Conservation (phyloP, 2,888 invertebrate species). For the Tyria jacobaeae region DNA sequence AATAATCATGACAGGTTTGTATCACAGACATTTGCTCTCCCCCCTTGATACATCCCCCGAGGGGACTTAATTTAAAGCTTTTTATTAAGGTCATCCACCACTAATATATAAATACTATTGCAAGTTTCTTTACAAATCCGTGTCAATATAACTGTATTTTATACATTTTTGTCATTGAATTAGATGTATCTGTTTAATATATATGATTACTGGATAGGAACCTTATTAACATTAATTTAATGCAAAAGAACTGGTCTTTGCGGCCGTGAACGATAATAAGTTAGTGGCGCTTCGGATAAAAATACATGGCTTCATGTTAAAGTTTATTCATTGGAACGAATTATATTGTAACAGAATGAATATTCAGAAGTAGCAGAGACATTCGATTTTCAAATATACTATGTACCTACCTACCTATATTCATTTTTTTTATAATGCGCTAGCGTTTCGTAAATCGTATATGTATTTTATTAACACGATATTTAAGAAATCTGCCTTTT, state of each 20-base stretch:
- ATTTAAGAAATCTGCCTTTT: too few species aligned
- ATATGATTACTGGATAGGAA: slow-evolving; percentile 4
- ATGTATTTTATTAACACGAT: too few species aligned
- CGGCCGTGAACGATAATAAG: slow-evolving; percentile 5
- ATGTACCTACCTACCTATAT: too few species aligned
- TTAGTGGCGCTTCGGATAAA: slow-evolving; percentile 7
- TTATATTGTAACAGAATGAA: background rate
- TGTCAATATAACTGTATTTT: slow-evolving; percentile 6
- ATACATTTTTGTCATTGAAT: slow-evolving; percentile 4
- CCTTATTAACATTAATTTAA: slow-evolving; percentile 4
- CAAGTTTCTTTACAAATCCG: background rate
- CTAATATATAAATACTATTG: background rate
- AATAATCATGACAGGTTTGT: too few species aligned
- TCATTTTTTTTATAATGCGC: too few species aligned
- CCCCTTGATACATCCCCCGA: too few species aligned
- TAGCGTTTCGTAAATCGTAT: too few species aligned
- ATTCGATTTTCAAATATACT: too few species aligned
- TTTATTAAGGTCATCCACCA: background rate
- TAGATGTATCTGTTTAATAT: background rate
- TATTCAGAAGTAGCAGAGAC: background rate
- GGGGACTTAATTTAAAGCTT: too few species aligned
- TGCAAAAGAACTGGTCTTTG: slow-evolving; percentile 4
- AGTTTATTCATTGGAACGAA: background rate
- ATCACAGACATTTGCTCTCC: too few species aligned
- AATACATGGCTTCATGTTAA: background rate